phyloP scores from a whole-genome alignment of 2,113 vertebrate genomes.

The Aegotheles bennettii region DNA sequence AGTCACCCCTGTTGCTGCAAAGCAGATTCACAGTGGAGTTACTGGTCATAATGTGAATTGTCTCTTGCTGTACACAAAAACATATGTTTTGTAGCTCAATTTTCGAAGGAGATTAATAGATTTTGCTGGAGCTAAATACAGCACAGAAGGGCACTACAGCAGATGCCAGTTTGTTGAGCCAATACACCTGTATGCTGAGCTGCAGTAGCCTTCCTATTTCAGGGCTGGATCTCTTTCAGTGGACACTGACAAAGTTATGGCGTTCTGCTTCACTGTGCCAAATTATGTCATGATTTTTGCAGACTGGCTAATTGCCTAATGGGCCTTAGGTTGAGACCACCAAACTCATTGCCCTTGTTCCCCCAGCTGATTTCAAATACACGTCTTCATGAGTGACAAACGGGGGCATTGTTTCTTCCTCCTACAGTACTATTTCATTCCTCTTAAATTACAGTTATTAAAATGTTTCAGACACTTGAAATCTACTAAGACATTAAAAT shows the following conservation, averaged over 20 bases:
- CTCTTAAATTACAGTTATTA: conserved; percentile 35
- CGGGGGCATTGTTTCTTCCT: conserved; percentile 35
- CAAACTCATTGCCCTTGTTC: neutral
- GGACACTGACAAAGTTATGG: neutral
- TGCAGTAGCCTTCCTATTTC: neutral
- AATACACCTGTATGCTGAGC: neutral
- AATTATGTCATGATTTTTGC: conserved; percentile 32
- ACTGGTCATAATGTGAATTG: neutral
- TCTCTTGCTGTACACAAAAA: conserved; percentile 1
- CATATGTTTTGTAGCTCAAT: neutral
- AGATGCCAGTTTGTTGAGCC: neutral
- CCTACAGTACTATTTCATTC: conserved; percentile 19
- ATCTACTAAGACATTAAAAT: conserved; percentile 34
- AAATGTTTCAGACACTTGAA: conserved; percentile 35
- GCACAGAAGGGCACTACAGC: neutral
- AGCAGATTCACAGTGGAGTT: conserved; percentile 1
- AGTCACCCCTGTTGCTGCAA: conserved; percentile 45
- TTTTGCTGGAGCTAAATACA: neutral
- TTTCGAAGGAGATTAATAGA: conserved; percentile 15
- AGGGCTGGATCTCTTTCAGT: neutral
- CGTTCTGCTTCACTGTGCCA: conserved; percentile 12
- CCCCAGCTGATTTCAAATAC: neutral
- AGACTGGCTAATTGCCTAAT: conserved; percentile 17
- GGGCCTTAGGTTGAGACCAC: conserved; percentile 12
- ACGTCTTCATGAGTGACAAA: neutral